Percentiles rank a stretch among this genome's conserved stretches.
phyloP scores from a whole-genome alignment of 2,113 vertebrate species.

The Dipodomys stephensi region DNA sequence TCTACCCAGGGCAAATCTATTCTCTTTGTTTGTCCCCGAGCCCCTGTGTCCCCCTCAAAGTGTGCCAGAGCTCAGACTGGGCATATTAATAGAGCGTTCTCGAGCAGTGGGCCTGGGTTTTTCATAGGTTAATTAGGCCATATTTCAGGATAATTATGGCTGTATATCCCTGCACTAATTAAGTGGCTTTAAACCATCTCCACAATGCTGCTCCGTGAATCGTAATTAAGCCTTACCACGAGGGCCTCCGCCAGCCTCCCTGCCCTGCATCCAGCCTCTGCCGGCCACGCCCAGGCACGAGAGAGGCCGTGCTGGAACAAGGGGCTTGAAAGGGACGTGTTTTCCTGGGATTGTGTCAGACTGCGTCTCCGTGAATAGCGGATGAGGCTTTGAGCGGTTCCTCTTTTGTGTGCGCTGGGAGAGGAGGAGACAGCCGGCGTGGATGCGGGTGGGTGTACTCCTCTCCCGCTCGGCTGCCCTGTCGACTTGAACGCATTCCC shows the following conservation, averaged over 20 bases:
- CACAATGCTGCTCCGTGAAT: conserved; percentile 79
- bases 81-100: conserved; percentile 83
- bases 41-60: not conserved
- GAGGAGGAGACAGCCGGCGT: not conserved
- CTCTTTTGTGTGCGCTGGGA: conserved; percentile 70
- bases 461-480: not conserved
- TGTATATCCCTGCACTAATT: conserved; percentile 89
- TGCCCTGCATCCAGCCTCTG: conserved; percentile 66
- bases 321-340: conserved; percentile 24
- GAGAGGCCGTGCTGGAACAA: not conserved
- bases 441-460: not conserved
- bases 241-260: conserved; percentile 73
- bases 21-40: not conserved
- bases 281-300: conserved; percentile 9
- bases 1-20: not conserved
- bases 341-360: conserved; percentile 67
- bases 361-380: conserved; percentile 80
- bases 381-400: conserved; percentile 78
- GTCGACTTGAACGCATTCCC: not conserved
- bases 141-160: conserved; percentile 89
- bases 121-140: conserved; percentile 88
- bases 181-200: conserved; percentile 88
- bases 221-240: conserved; percentile 85
- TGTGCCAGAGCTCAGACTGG: conserved; percentile 29
- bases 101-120: conserved; percentile 80